These are phyloP conservation scores for Camponotus pennsylvanicus DNA, from an alignment of 1,140 invertebrate genomes.

Conservation along the genomic window DNA sequence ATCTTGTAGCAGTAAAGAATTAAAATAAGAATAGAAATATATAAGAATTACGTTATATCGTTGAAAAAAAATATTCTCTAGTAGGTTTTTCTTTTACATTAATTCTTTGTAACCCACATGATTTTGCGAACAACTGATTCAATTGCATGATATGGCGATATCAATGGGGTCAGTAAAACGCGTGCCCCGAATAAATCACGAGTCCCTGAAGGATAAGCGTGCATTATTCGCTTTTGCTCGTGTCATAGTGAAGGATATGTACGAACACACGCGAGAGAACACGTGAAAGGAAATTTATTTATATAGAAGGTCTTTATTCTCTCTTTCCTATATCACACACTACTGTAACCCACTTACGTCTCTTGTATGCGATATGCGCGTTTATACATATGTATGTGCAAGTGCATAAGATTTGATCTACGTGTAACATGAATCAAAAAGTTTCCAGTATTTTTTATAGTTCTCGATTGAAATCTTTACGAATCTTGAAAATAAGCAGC, in stretches of 20 bases:
- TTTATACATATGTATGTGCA: not conserved
- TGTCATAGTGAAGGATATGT: conserved; percentile 32
- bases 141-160: conserved; percentile 28
- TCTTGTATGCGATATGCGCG: not conserved
- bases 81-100: not conserved
- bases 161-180: conserved; percentile 68
- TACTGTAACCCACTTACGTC: conserved; percentile 54
- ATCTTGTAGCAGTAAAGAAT: no score
- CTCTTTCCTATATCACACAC: conserved; percentile 10
- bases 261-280: conserved; percentile 7
- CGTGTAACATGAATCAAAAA: not conserved
- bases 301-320: conserved; percentile 33
- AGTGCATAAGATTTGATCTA: not conserved
- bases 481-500: not conserved
- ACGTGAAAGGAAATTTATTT: conserved; percentile 29
- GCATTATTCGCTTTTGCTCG: conserved; percentile 66
- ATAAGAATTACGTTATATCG: not conserved
- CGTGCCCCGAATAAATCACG: conserved; percentile 73
- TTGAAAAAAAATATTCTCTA: not conserved
- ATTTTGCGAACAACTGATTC: not conserved
- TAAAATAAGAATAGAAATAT: no score
- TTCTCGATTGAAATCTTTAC: not conserved
- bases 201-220: conserved; percentile 58
- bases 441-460: no score
- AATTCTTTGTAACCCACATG: not conserved